These are phyloP conservation scores for Torymus auratus DNA, from an alignment of 2,888 invertebrate genomes.

Conservation along the genomic window DNA sequence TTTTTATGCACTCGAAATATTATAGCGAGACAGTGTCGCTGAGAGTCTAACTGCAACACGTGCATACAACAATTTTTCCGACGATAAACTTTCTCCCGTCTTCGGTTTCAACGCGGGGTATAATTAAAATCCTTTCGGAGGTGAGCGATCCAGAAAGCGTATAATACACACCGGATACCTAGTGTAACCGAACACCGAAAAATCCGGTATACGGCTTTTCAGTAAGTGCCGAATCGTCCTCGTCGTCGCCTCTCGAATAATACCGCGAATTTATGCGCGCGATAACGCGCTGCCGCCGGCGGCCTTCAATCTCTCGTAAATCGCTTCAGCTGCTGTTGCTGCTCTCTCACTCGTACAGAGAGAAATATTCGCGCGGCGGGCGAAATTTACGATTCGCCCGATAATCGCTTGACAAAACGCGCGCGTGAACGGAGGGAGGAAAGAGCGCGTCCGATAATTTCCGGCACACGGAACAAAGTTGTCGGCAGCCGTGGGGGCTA, in stretches of 20 bases:
- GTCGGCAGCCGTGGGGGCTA: neutral
- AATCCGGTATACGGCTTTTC: conserved; percentile 33
- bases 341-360: neutral
- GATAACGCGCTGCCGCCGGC: conserved; percentile 42
- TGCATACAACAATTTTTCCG: too few relatives aligned
- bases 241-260: conserved; percentile 46
- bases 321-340: conserved; percentile 11
- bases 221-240: conserved; percentile 8
- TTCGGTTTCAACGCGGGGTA: neutral
- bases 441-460: conserved; percentile 40
- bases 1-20: too few relatives aligned
- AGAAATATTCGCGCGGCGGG: conserved; percentile 48
- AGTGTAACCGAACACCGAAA: conserved; percentile 47
- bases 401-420: conserved; percentile 57
- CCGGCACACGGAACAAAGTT: conserved; percentile 42
- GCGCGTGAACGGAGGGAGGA: conserved; percentile 8
- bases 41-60: too few relatives aligned
- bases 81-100: too few relatives aligned
- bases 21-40: too few relatives aligned
- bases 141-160: conserved; percentile 16
- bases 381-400: conserved; percentile 53
- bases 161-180: conserved; percentile 7
- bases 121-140: conserved; percentile 34
- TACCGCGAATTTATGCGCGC: conserved; percentile 51
- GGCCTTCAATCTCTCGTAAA: conserved; percentile 57